Conservation (phyloP, 1,140 invertebrate genomes). For the Monomorium pharaonis region DNA sequence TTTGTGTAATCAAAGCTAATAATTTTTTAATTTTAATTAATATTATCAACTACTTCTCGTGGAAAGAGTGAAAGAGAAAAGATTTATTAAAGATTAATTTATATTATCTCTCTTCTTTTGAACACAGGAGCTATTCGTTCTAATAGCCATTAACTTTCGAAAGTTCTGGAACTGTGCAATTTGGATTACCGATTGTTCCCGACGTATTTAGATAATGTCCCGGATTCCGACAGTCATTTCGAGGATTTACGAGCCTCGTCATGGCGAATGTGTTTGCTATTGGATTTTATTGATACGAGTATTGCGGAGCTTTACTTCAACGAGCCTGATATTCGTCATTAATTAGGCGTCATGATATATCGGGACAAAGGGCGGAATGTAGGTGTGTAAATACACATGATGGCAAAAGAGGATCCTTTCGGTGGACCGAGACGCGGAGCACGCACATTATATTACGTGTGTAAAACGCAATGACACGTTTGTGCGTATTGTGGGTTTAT, state of each 20-base stretch:
- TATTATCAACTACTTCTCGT: not conserved
- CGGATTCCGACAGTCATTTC: not conserved
- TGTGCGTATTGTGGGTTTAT: constrained; percentile 63
- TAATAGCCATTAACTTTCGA: not conserved
- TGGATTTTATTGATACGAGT: not conserved
- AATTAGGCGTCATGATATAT: constrained; percentile 5
- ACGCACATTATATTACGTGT: constrained; percentile 7
- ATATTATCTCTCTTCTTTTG: not conserved
- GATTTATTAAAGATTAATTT: not conserved
- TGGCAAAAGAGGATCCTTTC: constrained; percentile 12
- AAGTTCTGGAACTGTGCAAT: not conserved
- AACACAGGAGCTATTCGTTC: not conserved
- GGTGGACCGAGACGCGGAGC: not conserved
- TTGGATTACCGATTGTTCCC: not conserved
- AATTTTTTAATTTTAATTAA: not conserved
- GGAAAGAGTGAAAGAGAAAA: not conserved
- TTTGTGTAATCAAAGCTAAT: not conserved
- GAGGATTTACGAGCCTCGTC: constrained; percentile 18
- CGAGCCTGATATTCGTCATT: not conserved
- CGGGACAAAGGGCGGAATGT: constrained; percentile 17
- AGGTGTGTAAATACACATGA: constrained; percentile 34
- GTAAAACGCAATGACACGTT: not conserved
- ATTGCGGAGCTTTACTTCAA: not conserved
- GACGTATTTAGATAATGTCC: not conserved
- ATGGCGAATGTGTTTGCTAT: not conserved